phyloP scores from a whole-genome alignment of 2,113 vertebrate species.

The Melierax canorus region DNA sequence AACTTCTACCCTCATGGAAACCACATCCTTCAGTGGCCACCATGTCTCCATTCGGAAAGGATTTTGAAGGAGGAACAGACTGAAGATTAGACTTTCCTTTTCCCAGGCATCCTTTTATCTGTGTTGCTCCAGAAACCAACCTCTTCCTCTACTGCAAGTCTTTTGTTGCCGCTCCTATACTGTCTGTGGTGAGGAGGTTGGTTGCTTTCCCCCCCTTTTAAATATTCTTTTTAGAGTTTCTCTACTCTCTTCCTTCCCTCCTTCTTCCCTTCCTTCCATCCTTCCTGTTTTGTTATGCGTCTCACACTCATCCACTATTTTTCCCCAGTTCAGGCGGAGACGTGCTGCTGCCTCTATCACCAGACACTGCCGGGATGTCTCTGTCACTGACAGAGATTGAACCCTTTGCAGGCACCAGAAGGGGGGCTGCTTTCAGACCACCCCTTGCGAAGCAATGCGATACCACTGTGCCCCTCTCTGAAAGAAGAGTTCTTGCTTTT shows the following conservation, averaged over 20 bases:
- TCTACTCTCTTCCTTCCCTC: rapidly evolving
- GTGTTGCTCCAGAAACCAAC: background rate
- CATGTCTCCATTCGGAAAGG: background rate
- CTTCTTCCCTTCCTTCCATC: rapidly evolving
- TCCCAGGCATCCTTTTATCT: background rate
- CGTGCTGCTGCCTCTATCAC: background rate
- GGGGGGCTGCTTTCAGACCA: background rate
- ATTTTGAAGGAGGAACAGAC: background rate
- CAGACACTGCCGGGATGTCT: background rate
- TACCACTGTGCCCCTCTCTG: background rate
- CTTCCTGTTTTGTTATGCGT: background rate
- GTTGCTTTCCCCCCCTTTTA: background rate
- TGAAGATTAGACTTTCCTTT: background rate
- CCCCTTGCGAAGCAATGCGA: background rate
- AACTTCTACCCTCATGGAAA: background rate
- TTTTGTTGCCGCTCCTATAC: background rate
- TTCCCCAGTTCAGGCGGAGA: background rate
- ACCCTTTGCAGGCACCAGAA: no score
- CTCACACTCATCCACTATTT: background rate
- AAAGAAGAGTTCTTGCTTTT: background rate
- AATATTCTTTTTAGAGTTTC: background rate
- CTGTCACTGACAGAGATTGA: background rate
- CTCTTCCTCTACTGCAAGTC: background rate
- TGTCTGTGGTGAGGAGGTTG: background rate
- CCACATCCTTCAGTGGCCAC: background rate